Base-by-base conservation (phyloP, 2,888 invertebrate species). In the Cyclophora albipunctata region DNA sequence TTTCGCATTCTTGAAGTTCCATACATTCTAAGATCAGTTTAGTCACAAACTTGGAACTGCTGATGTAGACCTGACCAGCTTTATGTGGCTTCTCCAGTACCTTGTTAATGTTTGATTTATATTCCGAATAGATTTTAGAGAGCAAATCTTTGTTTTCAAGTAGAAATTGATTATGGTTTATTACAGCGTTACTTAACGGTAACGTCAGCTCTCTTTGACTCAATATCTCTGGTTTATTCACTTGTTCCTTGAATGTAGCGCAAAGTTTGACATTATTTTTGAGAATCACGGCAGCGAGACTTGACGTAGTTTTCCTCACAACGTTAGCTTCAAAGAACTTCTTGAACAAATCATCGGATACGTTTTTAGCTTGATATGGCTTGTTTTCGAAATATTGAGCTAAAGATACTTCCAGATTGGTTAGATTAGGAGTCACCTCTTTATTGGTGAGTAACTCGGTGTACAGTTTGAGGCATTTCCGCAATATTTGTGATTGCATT, bases 1-100 rank as follows among this genome's bases (percentile, higher is more conserved):
- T 90, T 51, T 81, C 67, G 53, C 91, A 92, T 54, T 91, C 91
- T 7, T 90, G 82, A 6, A 79, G 56, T 0, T 90, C 85, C 91
- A 93, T 91, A 63, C 90, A 91, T 59, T 86, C 83, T 0, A 91
- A 75, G 42, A 94, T 89, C 45, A 95, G 71, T 58, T 89, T 87
- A 5, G 82, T 80, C 34, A 93, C 85, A n/a, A 91, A 90, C 48
- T 81, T 71, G 51, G 90, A 86, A 69, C 92, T 90, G 50, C 90
- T 89, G 44, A 90, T 79, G 58, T 93, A 92, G 47, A 93, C 90
- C 59, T 91, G 91, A 0, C 92, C 91, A 3, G 91, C 91, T 78
- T 93, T 93, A 55, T 92, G 92, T 0, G 93, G 93, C 66, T 93
- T 93, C 63, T 92, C 91, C 43, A 93, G 76, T 54, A 91, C 84